These are phyloP conservation scores for Capra hircus DNA, from an alignment of 2,113 vertebrate species.

Conservation along the genomic window DNA sequence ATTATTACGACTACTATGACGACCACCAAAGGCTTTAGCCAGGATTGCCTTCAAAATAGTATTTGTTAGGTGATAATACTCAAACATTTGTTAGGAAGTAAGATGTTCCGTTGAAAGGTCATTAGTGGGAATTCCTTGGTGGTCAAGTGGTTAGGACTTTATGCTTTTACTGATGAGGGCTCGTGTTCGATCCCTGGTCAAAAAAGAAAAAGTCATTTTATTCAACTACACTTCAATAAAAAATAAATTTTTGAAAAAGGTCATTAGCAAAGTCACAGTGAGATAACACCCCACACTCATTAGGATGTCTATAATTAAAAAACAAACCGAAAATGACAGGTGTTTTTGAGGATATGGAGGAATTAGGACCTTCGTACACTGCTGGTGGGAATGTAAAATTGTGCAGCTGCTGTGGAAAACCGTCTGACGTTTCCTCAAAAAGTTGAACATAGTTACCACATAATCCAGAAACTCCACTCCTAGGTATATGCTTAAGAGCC, in stretches of 20 bases:
- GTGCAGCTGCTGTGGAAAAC: neutral
- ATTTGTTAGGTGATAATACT: neutral
- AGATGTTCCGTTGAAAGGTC: neutral
- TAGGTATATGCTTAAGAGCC: neutral
- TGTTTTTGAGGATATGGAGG: neutral
- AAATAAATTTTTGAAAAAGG: neutral
- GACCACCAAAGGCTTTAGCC: neutral
- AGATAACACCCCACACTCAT: neutral
- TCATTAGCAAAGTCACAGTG: neutral
- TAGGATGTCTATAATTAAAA: neutral
- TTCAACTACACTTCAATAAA: neutral
- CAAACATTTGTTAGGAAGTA: neutral
- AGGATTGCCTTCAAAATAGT: neutral
- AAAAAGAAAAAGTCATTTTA: neutral
- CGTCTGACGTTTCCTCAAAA: neutral
- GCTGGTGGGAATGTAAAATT: neutral
- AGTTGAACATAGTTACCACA: neutral
- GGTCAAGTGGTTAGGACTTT: neutral
- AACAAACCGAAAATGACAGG: neutral
- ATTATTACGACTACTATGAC: accelerated
- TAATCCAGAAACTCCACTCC: neutral
- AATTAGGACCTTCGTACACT: neutral
- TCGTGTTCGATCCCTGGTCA: neutral
- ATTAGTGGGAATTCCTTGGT: neutral
- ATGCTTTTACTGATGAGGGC: neutral